A percentile compares a stretch with the other conserved stretches of the same genome.
phyloP scores from a whole-genome alignment of 1,140 invertebrate species.

The Anthonomus grandis region DNA sequence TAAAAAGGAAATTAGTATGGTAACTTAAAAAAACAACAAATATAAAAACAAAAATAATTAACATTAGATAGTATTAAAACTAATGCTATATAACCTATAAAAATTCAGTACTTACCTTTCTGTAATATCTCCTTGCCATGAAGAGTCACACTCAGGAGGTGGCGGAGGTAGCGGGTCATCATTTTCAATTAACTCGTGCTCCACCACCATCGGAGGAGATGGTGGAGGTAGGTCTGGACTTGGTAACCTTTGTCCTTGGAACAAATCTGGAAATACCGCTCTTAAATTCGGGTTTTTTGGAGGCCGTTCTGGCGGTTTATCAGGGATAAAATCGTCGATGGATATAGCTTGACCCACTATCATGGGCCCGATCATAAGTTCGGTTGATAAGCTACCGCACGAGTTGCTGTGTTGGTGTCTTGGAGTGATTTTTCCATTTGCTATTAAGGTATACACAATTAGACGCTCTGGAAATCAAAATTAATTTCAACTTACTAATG shows the following conservation, averaged over 20 bases:
- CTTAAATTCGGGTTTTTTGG: conserved; percentile 72
- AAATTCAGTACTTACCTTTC: too few relatives aligned
- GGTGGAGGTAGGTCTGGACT: conserved; percentile 72
- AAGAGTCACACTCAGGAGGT: conserved; percentile 56
- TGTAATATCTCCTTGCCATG: conserved; percentile 37
- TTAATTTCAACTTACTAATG: conserved; percentile 11
- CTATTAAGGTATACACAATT: not conserved
- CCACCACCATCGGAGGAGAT: conserved; percentile 59
- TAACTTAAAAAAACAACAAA: too few relatives aligned
- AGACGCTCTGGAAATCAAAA: not conserved
- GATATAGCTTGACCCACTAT: conserved; percentile 64
- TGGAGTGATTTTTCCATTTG: conserved; percentile 36
- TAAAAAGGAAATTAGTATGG: too few relatives aligned
- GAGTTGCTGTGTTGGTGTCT: conserved; percentile 60
- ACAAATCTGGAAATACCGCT: conserved; percentile 50
- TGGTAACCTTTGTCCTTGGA: conserved; percentile 55
- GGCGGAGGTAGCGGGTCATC: conserved; percentile 74
- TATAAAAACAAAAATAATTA: too few relatives aligned
- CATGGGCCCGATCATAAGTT: conserved; percentile 59
- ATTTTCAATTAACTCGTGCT: conserved; percentile 60
- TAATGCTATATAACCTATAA: too few relatives aligned
- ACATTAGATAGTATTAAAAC: too few relatives aligned
- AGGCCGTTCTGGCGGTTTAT: conserved; percentile 63
- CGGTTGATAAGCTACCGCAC: conserved; percentile 60
- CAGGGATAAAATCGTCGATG: conserved; percentile 69